Evolutionary conservation across 2,113 vertebrate species (phyloP).

Genomic region (Geothlypis trichas): DNA sequence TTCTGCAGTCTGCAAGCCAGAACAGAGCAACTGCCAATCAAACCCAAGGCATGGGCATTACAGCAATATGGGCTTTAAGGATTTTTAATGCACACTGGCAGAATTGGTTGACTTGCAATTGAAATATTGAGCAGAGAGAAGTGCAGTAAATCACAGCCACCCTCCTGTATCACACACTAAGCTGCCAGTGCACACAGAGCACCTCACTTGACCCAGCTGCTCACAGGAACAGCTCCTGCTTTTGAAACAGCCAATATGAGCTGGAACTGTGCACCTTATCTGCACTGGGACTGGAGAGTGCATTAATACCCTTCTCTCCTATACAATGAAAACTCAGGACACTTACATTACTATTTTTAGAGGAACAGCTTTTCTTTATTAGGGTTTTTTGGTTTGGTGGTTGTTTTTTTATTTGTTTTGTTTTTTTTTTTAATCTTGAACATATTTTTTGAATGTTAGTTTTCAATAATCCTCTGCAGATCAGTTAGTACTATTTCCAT

Average conservation of each 20-base stretch:
- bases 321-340: not conserved
- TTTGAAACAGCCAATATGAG: not conserved
- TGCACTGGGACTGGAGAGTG: not conserved
- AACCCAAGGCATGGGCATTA: not conserved
- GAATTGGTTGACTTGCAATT: not conserved
- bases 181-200: not conserved
- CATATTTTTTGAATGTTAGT: not conserved
- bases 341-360: not conserved
- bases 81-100: not conserved
- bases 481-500: not conserved
- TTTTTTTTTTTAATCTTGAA: not conserved
- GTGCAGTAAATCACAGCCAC: not conserved
- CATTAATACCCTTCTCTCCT: not conserved
- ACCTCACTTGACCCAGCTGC: not conserved
- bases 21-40: not conserved
- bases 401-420: not conserved
- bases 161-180: not conserved
- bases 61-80: not conserved
- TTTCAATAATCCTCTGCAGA: not conserved
- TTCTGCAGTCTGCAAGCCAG: conserved; percentile 82
- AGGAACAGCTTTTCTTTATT: not conserved
- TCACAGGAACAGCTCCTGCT: not conserved
- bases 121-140: not conserved
- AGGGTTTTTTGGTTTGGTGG: not conserved
- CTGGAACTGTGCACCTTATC: not conserved